Conservation (phyloP, 2,113 vertebrate genomes). For the Dicentrarchus labrax region DNA sequence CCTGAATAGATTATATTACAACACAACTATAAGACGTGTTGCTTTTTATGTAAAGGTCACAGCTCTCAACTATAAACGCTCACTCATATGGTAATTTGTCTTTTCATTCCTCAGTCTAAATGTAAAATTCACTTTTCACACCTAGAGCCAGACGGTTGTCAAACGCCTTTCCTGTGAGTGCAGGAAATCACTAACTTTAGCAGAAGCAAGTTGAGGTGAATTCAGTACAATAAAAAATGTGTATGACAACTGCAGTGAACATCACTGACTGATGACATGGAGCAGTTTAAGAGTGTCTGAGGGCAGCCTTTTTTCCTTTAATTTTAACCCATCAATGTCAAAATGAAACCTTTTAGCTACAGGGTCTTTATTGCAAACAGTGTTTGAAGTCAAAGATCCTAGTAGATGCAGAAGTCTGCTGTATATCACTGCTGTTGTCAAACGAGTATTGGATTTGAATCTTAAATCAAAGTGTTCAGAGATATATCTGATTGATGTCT, state of each 20-base stretch:
- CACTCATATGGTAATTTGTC: background rate
- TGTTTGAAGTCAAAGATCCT: slow-evolving; percentile 33
- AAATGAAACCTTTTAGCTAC: slow-evolving; percentile 28
- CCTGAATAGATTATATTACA: background rate
- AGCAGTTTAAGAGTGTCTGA: slow-evolving; percentile 27
- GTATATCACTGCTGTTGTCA: slow-evolving; percentile 23
- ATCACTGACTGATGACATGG: slow-evolving; percentile 20
- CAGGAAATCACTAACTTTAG: background rate
- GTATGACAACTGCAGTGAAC: slow-evolving; percentile 13
- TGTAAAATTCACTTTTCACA: background rate
- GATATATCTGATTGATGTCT: slow-evolving; percentile 38
- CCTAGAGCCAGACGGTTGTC: background rate
- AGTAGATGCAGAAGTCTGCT: background rate
- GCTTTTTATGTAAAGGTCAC: background rate
- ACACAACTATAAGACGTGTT: background rate
- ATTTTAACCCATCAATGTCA: slow-evolving; percentile 54
- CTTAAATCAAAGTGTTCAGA: slow-evolving; percentile 34
- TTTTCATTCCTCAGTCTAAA: background rate
- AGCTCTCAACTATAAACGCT: background rate
- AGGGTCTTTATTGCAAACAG: slow-evolving; percentile 29
- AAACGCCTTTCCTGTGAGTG: background rate
- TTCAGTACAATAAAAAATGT: background rate
- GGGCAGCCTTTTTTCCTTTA: slow-evolving; percentile 15
- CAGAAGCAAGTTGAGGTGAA: background rate
- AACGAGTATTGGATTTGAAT: slow-evolving; percentile 26